Evolutionary conservation across 1,140 invertebrate species (phyloP).

Genomic region (Euschistus heros): DNA sequence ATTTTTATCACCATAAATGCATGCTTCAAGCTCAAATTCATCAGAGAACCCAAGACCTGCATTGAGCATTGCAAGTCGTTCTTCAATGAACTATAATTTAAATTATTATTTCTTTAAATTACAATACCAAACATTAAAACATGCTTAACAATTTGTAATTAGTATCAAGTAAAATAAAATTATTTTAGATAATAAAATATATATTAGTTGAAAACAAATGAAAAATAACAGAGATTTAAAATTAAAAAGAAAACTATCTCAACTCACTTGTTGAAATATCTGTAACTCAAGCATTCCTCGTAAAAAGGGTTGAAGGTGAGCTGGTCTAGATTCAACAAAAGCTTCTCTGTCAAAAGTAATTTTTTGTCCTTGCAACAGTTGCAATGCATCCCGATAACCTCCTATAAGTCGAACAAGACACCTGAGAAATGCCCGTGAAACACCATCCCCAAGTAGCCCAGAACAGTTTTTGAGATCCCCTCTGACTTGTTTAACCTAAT

Average conservation of each 20-base stretch:
- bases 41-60: slow-evolving; percentile 81
- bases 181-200: no score
- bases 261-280: slow-evolving; percentile 79
- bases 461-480: slow-evolving; percentile 58
- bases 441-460: slow-evolving; percentile 69
- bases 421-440: slow-evolving; percentile 79
- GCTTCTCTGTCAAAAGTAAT: slow-evolving; percentile 78
- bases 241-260: no score
- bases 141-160: no score
- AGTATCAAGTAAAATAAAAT: no score
- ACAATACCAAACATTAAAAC: no score
- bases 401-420: slow-evolving; percentile 85
- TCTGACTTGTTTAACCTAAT: slow-evolving; percentile 53
- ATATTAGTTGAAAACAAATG: no score
- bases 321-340: slow-evolving; percentile 71
- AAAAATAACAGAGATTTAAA: no score
- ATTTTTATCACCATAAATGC: slow-evolving; percentile 70
- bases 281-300: slow-evolving; percentile 83
- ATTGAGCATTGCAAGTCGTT: slow-evolving; percentile 79
- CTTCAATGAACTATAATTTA: slow-evolving; percentile 73
- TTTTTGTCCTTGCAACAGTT: slow-evolving; percentile 63
- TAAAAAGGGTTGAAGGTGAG: slow-evolving; percentile 76
- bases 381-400: slow-evolving; percentile 82
- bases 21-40: slow-evolving; percentile 86
- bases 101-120: no score